Conservation (phyloP, 2,888 invertebrate genomes). For the Dicyrtomina minuta region DNA sequence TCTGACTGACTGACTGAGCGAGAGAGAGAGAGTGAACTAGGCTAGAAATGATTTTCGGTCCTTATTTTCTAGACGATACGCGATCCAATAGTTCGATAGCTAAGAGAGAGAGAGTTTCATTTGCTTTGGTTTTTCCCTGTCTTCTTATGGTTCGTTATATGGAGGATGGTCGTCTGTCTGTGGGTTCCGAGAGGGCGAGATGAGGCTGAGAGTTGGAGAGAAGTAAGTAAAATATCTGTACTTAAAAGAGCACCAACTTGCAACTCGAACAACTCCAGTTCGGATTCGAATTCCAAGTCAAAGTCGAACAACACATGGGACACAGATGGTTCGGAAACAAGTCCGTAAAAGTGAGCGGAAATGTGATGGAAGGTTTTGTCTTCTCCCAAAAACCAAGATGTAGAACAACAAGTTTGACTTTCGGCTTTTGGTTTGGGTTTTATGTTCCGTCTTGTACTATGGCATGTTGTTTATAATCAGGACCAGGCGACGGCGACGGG, state of each 20-base stretch:
- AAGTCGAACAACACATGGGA: conserved; percentile 27
- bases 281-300: neutral
- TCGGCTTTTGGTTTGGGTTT: conserved; percentile 26
- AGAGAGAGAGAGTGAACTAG: neutral
- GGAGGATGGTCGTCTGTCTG: neutral
- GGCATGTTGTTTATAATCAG: conserved; percentile 28
- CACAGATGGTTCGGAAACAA: conserved; percentile 18
- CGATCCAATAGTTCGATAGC: neutral
- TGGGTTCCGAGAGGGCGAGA: no score
- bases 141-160: neutral
- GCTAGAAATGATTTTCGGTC: neutral
- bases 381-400: neutral
- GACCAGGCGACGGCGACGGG: neutral
- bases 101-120: neutral
- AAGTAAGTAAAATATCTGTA: conserved; percentile 14
- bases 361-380: conserved; percentile 22
- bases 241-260: no score
- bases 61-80: no score
- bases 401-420: conserved; percentile 16
- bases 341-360: conserved; percentile 22
- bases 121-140: neutral
- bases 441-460: conserved; percentile 26
- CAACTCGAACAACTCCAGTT: neutral
- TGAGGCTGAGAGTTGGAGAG: neutral
- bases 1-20: neutral